Conservation (phyloP, 2,797 vertebrate species). For the Onychomys leucogaster region DNA sequence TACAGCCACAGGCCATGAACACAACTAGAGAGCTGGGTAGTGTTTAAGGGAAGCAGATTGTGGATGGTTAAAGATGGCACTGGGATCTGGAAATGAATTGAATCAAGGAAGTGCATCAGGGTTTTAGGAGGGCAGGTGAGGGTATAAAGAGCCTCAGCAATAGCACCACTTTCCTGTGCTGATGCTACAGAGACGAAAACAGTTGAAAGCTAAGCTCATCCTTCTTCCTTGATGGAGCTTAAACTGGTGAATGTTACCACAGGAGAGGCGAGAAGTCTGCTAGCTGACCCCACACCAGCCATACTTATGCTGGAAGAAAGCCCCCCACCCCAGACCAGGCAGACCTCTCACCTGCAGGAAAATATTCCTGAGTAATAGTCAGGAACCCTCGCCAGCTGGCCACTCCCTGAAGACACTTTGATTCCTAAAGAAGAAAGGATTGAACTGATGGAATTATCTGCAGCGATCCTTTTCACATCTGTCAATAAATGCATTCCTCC, state of each 20-base stretch:
- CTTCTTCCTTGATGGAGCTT: not conserved
- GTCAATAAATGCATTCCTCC: not conserved
- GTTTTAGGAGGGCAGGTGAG: not conserved
- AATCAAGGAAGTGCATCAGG: not conserved
- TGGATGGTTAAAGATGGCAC: not conserved
- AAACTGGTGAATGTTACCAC: not conserved
- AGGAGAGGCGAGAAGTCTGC: not conserved
- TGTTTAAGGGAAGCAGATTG: not conserved
- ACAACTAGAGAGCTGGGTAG: not conserved
- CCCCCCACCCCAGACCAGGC: too few relatives aligned
- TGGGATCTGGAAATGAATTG: not conserved
- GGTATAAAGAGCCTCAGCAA: too few relatives aligned
- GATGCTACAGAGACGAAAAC: not conserved
- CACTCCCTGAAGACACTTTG: not conserved
- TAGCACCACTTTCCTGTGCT: not conserved
- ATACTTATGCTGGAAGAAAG: not conserved
- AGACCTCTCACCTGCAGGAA: not conserved
- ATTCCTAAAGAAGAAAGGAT: not conserved
- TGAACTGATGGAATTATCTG: not conserved
- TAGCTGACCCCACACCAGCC: not conserved
- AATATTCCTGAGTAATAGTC: not conserved
- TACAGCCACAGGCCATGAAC: not conserved
- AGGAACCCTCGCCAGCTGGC: accelerated
- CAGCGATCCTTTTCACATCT: not conserved
- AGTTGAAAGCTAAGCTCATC: not conserved